Evolutionary conservation across 1,140 invertebrate species (phyloP).

Genomic region (Cheumatopsyche charites): DNA sequence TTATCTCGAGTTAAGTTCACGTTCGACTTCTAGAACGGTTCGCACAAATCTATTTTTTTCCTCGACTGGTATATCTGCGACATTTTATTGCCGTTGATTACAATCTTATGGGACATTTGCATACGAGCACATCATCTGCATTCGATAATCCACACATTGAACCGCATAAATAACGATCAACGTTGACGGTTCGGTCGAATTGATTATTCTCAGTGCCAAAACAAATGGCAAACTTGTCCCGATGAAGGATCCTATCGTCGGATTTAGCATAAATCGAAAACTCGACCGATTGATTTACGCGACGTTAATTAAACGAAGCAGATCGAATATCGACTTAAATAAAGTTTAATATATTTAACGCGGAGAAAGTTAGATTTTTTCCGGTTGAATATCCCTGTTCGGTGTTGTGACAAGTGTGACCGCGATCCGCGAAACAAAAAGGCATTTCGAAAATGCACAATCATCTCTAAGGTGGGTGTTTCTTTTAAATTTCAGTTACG

Average conservation of each 20-base stretch:
- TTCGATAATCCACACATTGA: not conserved
- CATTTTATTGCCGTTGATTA: not conserved
- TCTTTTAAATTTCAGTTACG: not conserved
- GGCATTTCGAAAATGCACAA: slow-evolving; percentile 8
- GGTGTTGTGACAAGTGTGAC: slow-evolving; percentile 24
- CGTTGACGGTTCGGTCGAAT: slow-evolving; percentile 7
- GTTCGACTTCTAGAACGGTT: too few relatives aligned
- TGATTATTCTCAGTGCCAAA: slow-evolving; percentile 16
- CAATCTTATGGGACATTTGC: not conserved
- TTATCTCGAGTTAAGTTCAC: too few relatives aligned
- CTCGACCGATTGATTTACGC: not conserved
- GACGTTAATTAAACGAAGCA: not conserved
- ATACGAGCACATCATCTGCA: not conserved
- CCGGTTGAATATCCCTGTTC: slow-evolving; percentile 6
- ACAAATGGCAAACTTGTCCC: slow-evolving; percentile 29
- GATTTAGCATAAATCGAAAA: slow-evolving; percentile 9
- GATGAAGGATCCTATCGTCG: slow-evolving; percentile 26
- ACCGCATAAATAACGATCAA: slow-evolving; percentile 18
- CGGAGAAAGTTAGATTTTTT: not conserved
- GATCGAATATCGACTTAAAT: not conserved
- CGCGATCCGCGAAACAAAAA: slow-evolving; percentile 4
- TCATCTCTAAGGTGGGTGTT: slow-evolving; percentile 18
- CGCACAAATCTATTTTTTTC: too few relatives aligned
- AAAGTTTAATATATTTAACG: not conserved
- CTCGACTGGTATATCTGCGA: not conserved